phyloP scores from a whole-genome alignment of 2,113 vertebrate genomes.

The Corydoras sp. region DNA sequence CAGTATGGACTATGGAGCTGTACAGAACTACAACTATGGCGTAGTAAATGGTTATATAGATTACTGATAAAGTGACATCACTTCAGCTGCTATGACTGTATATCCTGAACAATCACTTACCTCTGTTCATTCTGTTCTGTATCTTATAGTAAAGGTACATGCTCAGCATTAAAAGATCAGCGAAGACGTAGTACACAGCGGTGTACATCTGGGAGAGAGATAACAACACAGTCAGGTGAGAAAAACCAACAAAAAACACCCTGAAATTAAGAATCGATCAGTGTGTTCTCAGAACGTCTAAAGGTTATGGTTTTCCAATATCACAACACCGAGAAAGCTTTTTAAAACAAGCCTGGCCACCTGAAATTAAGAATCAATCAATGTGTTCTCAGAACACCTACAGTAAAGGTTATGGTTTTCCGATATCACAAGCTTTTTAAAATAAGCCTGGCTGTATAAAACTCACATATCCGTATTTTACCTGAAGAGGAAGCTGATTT shows the following conservation, averaged over 20 bases:
- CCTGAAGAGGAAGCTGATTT: constrained; percentile 90
- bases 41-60: too few relatives aligned
- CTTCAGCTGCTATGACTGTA: not conserved
- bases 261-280: not conserved
- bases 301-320: too few relatives aligned
- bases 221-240: not conserved
- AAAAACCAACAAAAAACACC: not conserved
- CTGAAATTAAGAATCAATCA: not conserved
- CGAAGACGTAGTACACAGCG: constrained; percentile 83
- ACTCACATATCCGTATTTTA: constrained; percentile 39
- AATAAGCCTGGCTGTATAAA: not conserved
- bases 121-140: constrained; percentile 55
- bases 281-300: too few relatives aligned
- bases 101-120: not conserved
- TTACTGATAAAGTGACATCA: not conserved
- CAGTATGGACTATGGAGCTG: not conserved
- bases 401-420: too few relatives aligned
- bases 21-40: too few relatives aligned
- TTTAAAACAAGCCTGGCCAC: too few relatives aligned
- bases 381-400: too few relatives aligned
- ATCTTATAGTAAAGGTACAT: constrained; percentile 81
- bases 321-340: too few relatives aligned
- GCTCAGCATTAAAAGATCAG: constrained; percentile 79
- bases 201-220: constrained; percentile 76
- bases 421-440: too few relatives aligned